These are phyloP conservation scores for Tipula unca DNA, from an alignment of 2,888 invertebrate species.

Conservation along the genomic window DNA sequence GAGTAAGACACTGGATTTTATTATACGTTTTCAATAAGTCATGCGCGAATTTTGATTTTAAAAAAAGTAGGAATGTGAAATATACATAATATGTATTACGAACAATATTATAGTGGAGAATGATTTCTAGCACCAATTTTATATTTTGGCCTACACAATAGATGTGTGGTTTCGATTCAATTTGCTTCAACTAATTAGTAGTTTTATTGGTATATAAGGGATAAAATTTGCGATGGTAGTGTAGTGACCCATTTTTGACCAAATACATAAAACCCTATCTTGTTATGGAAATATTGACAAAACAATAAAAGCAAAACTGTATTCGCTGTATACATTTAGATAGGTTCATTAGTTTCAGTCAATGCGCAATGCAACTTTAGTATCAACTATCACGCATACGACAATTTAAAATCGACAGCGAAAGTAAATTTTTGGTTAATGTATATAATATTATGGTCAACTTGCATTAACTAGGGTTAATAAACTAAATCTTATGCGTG, in stretches of 20 bases:
- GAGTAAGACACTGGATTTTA: slow-evolving; percentile 8
- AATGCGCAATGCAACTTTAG: background rate
- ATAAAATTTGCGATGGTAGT: background rate
- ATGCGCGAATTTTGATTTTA: background rate
- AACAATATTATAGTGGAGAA: background rate
- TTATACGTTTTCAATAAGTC: background rate
- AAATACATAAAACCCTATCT: background rate
- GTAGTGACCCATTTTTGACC: background rate
- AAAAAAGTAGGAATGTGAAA: background rate
- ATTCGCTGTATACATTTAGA: background rate
- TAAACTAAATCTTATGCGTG: background rate
- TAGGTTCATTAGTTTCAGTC: background rate
- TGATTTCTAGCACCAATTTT: background rate
- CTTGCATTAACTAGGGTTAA: background rate
- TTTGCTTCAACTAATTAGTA: background rate
- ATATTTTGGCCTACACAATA: background rate
- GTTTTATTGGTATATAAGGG: background rate
- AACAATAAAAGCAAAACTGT: background rate
- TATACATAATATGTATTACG: background rate
- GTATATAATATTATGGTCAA: background rate
- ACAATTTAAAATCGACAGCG: background rate
- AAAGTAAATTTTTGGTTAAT: background rate
- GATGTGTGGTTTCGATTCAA: background rate
- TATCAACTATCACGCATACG: background rate
- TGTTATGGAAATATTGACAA: background rate